Percentiles rank a stretch among this genome's conserved stretches.
These are phyloP conservation scores for Cyrtorhinus lividipennis DNA, from an alignment of 1,140 invertebrate genomes.

Conservation along the genomic window DNA sequence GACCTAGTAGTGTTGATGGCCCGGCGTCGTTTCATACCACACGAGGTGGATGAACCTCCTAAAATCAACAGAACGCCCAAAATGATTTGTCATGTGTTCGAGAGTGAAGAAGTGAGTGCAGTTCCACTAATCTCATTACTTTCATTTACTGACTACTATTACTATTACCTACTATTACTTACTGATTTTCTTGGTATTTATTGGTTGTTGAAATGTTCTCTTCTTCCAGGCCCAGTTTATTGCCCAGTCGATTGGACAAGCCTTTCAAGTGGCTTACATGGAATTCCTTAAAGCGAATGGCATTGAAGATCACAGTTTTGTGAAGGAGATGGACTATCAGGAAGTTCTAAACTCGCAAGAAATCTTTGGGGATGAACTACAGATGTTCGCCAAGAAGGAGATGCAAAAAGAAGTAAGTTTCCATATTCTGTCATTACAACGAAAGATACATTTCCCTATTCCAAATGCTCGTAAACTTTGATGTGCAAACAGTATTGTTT, in stretches of 20 bases:
- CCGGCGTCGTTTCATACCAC: constrained; percentile 72
- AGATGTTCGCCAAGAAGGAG: constrained; percentile 99
- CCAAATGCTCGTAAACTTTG: too few species aligned
- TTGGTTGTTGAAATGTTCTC: not conserved
- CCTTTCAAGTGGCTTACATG: constrained; percentile 99
- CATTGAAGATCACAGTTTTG: constrained; percentile 97
- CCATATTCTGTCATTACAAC: too few species aligned
- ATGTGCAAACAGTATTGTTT: too few species aligned
- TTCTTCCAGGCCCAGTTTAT: constrained; percentile 89
- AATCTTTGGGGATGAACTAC: constrained; percentile 98
- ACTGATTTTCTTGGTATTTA: too few species aligned
- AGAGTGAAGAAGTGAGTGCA: constrained; percentile 80
- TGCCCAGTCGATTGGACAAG: constrained; percentile 98
- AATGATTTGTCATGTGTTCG: constrained; percentile 99
- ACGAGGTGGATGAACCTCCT: constrained; percentile 68
- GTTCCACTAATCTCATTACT: too few species aligned
- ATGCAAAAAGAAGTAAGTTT: constrained; percentile 85
- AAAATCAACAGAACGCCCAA: constrained; percentile 86
- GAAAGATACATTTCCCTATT: too few species aligned
- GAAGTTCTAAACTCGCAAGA: constrained; percentile 99
- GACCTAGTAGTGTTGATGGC: constrained; percentile 98
- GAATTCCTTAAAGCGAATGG: constrained; percentile 99
- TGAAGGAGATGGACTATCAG: constrained; percentile 99
- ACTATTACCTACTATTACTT: too few species aligned
- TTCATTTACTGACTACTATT: too few species aligned